These are phyloP conservation scores for Leucosticte australis DNA, from an alignment of 2,113 vertebrate genomes.

Conservation along the genomic window DNA sequence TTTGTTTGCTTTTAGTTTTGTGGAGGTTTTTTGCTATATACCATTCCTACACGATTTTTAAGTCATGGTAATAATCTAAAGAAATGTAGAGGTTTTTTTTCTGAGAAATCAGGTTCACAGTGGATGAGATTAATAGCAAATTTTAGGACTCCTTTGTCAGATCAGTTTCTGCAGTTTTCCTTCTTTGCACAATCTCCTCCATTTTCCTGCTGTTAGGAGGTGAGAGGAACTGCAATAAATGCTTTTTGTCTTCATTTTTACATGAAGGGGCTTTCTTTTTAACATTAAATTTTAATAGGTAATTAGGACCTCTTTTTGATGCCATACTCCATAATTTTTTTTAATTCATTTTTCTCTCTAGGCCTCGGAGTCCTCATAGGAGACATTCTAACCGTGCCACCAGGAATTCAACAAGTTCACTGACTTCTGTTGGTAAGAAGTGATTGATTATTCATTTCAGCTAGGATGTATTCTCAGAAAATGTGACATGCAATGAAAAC, in stretches of 20 bases:
- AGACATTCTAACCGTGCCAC: constrained; percentile 77
- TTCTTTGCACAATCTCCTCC: neutral
- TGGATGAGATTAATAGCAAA: neutral
- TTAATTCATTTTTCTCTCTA: constrained; percentile 24
- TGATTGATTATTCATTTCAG: neutral
- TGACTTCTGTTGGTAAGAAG: constrained; percentile 90
- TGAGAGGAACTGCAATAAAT: neutral
- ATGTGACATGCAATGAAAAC: neutral
- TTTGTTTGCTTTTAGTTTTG: neutral
- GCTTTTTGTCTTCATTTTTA: neutral
- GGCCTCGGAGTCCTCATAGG: constrained; percentile 83
- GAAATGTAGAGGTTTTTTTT: neutral
- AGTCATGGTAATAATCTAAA: neutral
- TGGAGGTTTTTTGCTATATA: neutral
- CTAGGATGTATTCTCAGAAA: neutral
- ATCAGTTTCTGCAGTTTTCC: neutral
- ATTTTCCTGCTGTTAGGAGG: neutral
- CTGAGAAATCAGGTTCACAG: neutral
- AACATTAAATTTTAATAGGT: neutral
- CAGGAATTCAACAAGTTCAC: constrained; percentile 75
- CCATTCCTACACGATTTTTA: neutral
- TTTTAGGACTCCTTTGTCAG: neutral
- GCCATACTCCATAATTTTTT: neutral
- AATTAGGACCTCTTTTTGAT: neutral
- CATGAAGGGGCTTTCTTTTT: neutral